These are phyloP conservation scores for Cairina moschata DNA, from an alignment of 2,113 vertebrate genomes.

Conservation along the genomic window DNA sequence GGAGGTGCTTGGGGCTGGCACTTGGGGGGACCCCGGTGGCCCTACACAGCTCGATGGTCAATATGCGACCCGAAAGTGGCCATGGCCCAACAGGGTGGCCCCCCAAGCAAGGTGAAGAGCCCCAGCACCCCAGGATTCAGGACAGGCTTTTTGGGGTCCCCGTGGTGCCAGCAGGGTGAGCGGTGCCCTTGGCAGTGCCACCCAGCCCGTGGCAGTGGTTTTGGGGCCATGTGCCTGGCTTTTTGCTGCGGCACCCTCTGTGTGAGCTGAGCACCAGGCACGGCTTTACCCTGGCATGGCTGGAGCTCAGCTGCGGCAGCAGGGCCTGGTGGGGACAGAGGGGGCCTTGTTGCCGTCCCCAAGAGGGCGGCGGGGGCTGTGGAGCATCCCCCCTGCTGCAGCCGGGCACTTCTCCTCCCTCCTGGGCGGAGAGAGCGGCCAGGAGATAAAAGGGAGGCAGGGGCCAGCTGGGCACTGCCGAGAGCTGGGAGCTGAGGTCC, in stretches of 20 bases:
- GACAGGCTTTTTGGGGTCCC: neutral
- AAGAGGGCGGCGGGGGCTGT: neutral
- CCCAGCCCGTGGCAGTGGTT: fast-evolving
- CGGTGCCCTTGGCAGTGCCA: neutral
- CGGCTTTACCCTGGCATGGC: neutral
- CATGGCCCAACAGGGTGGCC: neutral
- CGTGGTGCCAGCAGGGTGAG: neutral
- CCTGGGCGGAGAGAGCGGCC: conserved; percentile 52
- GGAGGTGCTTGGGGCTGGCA: neutral
- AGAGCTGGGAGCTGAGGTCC: neutral
- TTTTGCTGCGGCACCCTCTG: neutral
- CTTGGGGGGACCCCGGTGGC: neutral
- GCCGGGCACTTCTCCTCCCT: conserved; percentile 45
- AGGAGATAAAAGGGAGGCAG: conserved; percentile 34
- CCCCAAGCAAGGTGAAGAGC: neutral
- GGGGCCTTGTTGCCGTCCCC: neutral
- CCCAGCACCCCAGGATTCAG: neutral
- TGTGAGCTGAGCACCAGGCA: conserved; percentile 16
- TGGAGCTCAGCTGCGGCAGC: neutral
- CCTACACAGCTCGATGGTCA: neutral
- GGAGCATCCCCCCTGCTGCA: neutral
- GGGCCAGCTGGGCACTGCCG: neutral
- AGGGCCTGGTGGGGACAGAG: neutral
- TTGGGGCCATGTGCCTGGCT: fast-evolving
- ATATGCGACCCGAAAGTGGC: too few relatives aligned